These are phyloP conservation scores for Lepus timidus DNA, from an alignment of 2,113 vertebrate genomes.

Conservation along the genomic window DNA sequence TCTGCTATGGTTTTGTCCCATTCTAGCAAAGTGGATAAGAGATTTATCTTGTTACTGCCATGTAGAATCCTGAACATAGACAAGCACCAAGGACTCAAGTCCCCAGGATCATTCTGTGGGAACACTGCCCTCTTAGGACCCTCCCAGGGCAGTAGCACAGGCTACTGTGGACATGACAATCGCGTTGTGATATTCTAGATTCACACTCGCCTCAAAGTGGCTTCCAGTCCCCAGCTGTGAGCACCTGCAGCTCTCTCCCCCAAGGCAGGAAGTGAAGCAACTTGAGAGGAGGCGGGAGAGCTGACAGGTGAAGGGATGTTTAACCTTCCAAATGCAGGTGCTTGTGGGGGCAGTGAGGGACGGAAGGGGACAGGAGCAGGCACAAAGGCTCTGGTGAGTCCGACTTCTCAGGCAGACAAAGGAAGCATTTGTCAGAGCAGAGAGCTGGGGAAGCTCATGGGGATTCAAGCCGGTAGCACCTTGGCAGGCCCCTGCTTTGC, in stretches of 20 bases:
- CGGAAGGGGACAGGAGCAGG: constrained; percentile 38
- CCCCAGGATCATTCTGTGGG: neutral
- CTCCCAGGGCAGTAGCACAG: neutral
- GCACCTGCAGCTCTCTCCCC: neutral
- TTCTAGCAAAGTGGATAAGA: too few species aligned
- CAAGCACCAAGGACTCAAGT: neutral
- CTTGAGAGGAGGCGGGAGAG: neutral
- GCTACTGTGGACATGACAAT: neutral
- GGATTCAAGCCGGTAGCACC: constrained; percentile 63
- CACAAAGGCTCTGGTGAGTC: constrained; percentile 49
- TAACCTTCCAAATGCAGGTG: constrained; percentile 65
- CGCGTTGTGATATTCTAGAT: neutral
- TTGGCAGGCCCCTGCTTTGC: constrained; percentile 76
- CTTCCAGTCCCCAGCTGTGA: constrained; percentile 22
- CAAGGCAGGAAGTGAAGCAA: neutral
- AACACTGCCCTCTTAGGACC: neutral
- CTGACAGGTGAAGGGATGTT: constrained; percentile 66
- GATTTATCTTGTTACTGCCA: neutral
- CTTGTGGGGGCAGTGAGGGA: neutral
- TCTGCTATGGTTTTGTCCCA: accelerated
- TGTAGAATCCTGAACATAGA: neutral
- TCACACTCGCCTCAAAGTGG: neutral
- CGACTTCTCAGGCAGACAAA: constrained; percentile 80
- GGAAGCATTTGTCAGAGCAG: constrained; percentile 70
- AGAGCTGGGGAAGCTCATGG: neutral